Conservation (phyloP, 2,113 vertebrate species). For the Coreoperca whiteheadi region DNA sequence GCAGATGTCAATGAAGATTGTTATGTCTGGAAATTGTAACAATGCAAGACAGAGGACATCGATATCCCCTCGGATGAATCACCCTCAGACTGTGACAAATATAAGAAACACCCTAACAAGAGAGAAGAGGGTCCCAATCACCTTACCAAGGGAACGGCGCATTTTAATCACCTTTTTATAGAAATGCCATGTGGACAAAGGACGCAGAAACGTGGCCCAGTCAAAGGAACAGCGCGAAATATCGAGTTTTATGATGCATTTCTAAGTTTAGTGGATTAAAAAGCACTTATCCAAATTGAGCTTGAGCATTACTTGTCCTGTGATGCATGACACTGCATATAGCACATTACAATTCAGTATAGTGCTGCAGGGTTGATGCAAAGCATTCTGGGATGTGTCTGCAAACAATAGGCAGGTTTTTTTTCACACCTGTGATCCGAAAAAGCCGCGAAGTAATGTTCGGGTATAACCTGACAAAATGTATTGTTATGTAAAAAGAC, state of each 20-base stretch:
- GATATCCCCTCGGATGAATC: conserved; percentile 8
- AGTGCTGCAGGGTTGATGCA: conserved; percentile 38
- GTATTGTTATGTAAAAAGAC: background rate
- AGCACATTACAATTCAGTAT: conserved; percentile 22
- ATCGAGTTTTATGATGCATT: conserved; percentile 31
- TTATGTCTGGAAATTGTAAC: conserved; percentile 21
- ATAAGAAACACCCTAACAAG: background rate
- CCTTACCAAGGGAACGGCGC: background rate
- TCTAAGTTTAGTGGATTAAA: conserved; percentile 64
- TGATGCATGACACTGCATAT: conserved; percentile 59
- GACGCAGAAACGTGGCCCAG: background rate
- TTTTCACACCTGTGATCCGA: conserved; percentile 41
- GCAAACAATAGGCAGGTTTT: conserved; percentile 26
- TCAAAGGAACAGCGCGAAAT: conserved; percentile 10
- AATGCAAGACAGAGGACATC: conserved; percentile 15
- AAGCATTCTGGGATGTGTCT: conserved; percentile 60
- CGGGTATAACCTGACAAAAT: conserved; percentile 29
- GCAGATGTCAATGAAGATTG: conserved; percentile 24
- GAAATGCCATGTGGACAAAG: background rate
- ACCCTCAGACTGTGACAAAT: background rate
- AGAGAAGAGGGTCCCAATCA: background rate
- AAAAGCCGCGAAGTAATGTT: conserved; percentile 33
- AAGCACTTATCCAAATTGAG: conserved; percentile 71
- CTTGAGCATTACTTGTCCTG: conserved; percentile 39
- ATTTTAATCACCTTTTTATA: background rate